Evolutionary conservation across 2,113 vertebrate genomes (phyloP), one percentile per base, ranked within the genome.

Genomic region (Cinclus mexicanus): DNA sequence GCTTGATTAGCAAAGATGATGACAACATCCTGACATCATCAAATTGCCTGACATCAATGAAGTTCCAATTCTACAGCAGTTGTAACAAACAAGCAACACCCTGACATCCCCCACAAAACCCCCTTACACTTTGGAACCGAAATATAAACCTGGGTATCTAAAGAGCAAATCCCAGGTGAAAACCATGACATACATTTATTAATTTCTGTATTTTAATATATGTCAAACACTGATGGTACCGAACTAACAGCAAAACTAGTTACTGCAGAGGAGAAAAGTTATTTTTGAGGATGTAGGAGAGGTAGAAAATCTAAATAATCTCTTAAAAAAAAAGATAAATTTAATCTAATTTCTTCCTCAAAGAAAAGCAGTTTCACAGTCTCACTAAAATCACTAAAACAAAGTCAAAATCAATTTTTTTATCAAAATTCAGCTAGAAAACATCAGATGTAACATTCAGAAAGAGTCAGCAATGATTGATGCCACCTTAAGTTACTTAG

Each of bases 101-200:
- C 1, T 0, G 0, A 72, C 4, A 4, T 10, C 8, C 8, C 11
- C 10, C 28, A 25, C 6, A 47, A 77, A 53, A 24, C 1, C 7
- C 4, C 8, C 14, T 28, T 10, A 28, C 8, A 56, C 7, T 72
- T 28, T 35, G 26, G 11, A 69, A 39, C 23, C 35, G 17, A 56
- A 31, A 52, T 65, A 71, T 9, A 28, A 37, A 63, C 14, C 10
- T n/a, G 41, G 20, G 28, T 39, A 57, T 9, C 18, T 68, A 33
- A 95, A 55, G 8, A 60, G 10, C 12, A 86, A 39, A 39, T 33
- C 21, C 49, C 16, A 35, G 10, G 41, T 44, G 24, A 65, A 81
- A 87, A 59, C 4, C 42, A 1, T 20, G 53, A 23, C 7, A 23
- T 35, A 10, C 6, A 26, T 23, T 60, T 47, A 28, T 31, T 80